phyloP scores from a whole-genome alignment of 2,113 vertebrate species.

The Raphicerus campestris region DNA sequence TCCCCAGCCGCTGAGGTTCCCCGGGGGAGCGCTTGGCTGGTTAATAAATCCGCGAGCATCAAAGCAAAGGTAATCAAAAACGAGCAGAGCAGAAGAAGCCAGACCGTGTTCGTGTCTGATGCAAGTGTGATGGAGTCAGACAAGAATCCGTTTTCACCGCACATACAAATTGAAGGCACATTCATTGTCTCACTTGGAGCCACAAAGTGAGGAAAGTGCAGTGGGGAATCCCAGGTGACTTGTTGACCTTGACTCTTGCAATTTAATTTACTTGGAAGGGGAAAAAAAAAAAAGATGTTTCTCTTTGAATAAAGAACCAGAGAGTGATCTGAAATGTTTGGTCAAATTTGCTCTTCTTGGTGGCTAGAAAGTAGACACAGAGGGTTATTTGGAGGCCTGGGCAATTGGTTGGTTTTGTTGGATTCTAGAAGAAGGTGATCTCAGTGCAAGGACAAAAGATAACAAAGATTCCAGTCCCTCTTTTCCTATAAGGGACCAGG shows the following conservation, averaged over 20 bases:
- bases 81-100: constrained; percentile 55
- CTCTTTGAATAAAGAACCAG: not conserved
- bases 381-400: not conserved
- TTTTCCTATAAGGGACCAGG: not conserved
- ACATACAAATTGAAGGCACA: constrained; percentile 49
- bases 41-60: constrained; percentile 58
- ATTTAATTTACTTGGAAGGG: not conserved
- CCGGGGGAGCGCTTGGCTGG: constrained; percentile 51
- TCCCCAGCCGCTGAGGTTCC: constrained; percentile 6
- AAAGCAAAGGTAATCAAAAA: constrained; percentile 51
- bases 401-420: not conserved
- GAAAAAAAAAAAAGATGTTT: not conserved
- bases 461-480: not conserved
- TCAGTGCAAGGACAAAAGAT: not conserved
- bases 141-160: constrained; percentile 64
- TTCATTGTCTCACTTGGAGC: constrained; percentile 59
- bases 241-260: constrained; percentile 47
- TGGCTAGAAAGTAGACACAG: not conserved
- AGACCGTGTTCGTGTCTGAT: not conserved
- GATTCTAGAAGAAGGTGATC: not conserved
- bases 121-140: constrained; percentile 67
- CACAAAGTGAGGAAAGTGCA: constrained; percentile 33
- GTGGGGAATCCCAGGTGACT: constrained; percentile 44
- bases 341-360: not conserved
- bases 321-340: not conserved